Evolutionary conservation across 2,888 invertebrate species (phyloP), one percentile per base, ranked within the genome.

Genomic region (Scaptomyza tumidula): DNA sequence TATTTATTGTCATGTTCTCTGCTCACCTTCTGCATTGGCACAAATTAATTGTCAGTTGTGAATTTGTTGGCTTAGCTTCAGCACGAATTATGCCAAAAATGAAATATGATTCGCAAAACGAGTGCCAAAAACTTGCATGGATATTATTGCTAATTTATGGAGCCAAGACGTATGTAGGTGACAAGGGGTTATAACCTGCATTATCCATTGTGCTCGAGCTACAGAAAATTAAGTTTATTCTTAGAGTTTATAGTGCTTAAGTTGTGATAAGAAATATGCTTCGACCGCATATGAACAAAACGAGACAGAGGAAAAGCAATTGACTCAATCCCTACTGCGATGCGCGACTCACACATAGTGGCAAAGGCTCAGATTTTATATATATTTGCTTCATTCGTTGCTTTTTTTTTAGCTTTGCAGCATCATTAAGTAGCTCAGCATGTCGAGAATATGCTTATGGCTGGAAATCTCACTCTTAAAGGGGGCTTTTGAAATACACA

Each of bases 351-450:
- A 46, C 49, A 59, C 71, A 74, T 74, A 83, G 61, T 60, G 59
- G 54, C 65, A 61, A 65, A 53, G 37, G 45, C 72, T 53, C 55
- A 41, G 56, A 57, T 61, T 65, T 56, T 14, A 39, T 61, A 74
- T 74, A 33, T 76, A 39, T 69, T 52, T 49, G 60, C 60, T 65
- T 50, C 58, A 61, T 45, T 59, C 45, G 39, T 45, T 62, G 35
- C 31, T 60, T 60, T 59, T 65, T 39, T 60, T 59, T 65, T 66
- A 62, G 74, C 78, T 64, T 75, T 66, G 78, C 60, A 58, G 76
- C 79, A 71, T 84, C 87, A 81, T 83, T 86, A 81, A 79, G 72
- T 81, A 60, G 82, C 82, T 68, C 65, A 66, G 60, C 71, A 70
- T 75, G 71, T 63, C 66, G 75, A 60, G 71, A 66, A 75, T 80